A percentile compares a stretch with the other conserved stretches of the same genome.
phyloP scores from a whole-genome alignment of 2,113 vertebrate species.

The Brevimyrus niger region DNA sequence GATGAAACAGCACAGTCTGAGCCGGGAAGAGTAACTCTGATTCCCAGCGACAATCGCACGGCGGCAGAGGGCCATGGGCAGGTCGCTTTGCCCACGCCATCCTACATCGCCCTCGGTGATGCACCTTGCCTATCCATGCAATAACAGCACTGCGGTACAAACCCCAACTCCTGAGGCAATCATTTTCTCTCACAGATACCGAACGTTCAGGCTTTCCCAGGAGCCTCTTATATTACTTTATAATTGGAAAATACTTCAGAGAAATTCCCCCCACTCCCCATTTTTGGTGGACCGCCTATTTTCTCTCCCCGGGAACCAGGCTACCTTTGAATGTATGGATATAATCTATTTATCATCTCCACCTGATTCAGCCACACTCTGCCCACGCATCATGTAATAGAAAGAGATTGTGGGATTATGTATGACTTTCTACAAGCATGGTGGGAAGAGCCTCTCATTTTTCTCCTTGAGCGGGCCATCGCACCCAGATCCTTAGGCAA shows the following conservation, averaged over 20 bases:
- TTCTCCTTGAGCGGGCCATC: neutral
- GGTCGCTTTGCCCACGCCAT: neutral
- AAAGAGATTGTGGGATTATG: slow-evolving; percentile 5
- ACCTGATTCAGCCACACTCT: neutral
- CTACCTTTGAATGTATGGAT: neutral
- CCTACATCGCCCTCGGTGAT: neutral
- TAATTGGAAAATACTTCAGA: slow-evolving; percentile 20
- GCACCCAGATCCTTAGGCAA: neutral
- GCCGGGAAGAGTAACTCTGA: neutral
- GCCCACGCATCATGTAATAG: slow-evolving; percentile 2
- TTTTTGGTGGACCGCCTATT: neutral
- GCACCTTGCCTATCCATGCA: neutral
- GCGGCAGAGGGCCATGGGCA: neutral
- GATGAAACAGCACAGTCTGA: neutral
- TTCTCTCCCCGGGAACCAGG: neutral
- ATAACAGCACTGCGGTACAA: neutral
- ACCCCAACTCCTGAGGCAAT: neutral
- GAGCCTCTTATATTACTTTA: slow-evolving; percentile 7
- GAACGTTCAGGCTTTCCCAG: neutral
- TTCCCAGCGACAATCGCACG: neutral
- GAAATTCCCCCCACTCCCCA: neutral
- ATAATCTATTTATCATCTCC: slow-evolving; percentile 13
- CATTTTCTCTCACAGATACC: neutral
- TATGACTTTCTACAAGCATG: neutral
- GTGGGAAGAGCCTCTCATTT: neutral